These are phyloP conservation scores for Petrocephalus schoutedeni DNA, from an alignment of 2,797 vertebrate species.

Conservation along the genomic window DNA sequence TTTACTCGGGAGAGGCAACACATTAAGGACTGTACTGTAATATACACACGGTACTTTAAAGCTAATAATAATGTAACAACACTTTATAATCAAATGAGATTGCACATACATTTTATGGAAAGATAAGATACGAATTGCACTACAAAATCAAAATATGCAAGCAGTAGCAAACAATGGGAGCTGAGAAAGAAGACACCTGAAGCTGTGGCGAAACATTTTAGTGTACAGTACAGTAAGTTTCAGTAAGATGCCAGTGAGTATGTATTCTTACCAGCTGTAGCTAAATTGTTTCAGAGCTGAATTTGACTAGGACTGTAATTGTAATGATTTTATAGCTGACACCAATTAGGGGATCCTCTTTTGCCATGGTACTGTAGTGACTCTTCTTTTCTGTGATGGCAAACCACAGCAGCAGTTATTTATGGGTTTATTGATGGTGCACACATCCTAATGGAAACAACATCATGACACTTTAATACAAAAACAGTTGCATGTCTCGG, in stretches of 20 bases:
- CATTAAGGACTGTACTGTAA: neutral
- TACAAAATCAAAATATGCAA: neutral
- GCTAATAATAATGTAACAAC: neutral
- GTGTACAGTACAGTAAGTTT: neutral
- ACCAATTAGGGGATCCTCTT: neutral
- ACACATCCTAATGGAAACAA: neutral
- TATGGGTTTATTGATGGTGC: neutral
- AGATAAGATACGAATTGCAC: neutral
- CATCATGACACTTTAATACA: neutral
- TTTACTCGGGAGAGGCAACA: neutral
- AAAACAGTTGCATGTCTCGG: neutral
- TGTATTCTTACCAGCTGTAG: neutral
- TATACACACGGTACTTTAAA: neutral
- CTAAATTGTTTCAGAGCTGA: neutral
- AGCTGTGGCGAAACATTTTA: slow-evolving; percentile 8
- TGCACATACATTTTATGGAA: neutral
- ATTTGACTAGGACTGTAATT: neutral
- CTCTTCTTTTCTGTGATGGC: neutral
- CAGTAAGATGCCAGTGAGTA: neutral
- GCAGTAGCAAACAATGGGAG: neutral
- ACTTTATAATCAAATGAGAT: neutral
- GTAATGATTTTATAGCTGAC: neutral
- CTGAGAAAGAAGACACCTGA: neutral
- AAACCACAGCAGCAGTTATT: neutral
- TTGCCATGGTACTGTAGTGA: neutral